A percentile compares a stretch with the other conserved stretches of the same genome.
Evolutionary conservation across 92 coral and sea anemone genomes (phyloP).

Genomic region (Bergia sp.): DNA sequence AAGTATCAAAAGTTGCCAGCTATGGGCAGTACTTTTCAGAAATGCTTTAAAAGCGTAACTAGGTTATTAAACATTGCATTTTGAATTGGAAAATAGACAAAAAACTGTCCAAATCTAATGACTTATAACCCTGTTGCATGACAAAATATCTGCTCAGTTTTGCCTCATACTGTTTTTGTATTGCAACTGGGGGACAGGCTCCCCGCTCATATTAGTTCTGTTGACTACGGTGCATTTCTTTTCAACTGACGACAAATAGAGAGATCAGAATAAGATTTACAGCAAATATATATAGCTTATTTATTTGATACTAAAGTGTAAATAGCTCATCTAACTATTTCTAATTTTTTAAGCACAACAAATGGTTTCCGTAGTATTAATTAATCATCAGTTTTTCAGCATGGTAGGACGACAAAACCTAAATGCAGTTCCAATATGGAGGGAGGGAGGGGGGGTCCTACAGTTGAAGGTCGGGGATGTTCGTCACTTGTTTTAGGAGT

Average conservation of each 20-base stretch:
- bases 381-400: neutral
- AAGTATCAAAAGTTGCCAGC: too few relatives aligned
- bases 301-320: conserved; percentile 7
- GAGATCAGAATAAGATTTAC: neutral
- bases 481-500: too few relatives aligned
- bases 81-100: neutral
- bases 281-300: conserved; percentile 4
- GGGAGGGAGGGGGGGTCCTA: too few relatives aligned
- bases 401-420: neutral
- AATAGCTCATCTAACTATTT: neutral
- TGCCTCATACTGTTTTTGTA: neutral
- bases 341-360: neutral
- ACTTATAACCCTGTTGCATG: neutral
- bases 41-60: neutral
- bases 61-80: neutral
- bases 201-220: neutral
- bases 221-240: neutral
- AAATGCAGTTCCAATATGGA: neutral
- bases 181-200: neutral
- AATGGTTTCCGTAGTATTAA: neutral
- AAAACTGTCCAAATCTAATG: neutral
- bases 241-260: neutral
- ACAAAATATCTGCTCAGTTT: neutral
- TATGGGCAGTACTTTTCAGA: neutral
- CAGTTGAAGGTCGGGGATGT: too few relatives aligned